These are phyloP conservation scores for Silurus meridionalis DNA, from an alignment of 2,113 vertebrate species.

Conservation along the genomic window DNA sequence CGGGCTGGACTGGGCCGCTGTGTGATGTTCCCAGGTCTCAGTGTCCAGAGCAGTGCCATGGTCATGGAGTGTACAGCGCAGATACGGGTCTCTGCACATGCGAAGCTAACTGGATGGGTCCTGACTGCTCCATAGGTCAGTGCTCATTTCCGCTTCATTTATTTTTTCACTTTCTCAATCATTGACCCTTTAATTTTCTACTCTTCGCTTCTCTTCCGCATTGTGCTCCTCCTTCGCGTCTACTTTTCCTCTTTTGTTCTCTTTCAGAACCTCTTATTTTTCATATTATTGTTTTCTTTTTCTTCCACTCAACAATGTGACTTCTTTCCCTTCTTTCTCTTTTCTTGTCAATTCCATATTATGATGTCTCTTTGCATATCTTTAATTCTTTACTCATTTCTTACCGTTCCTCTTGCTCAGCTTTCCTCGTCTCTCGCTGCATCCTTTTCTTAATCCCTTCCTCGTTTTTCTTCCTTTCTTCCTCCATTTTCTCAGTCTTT, in stretches of 20 bases:
- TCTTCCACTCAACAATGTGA: not conserved
- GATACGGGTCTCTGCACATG: conserved; percentile 86
- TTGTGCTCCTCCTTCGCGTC: no score
- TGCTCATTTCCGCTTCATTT: not conserved
- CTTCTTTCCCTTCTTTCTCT: not conserved
- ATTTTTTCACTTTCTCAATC: not conserved
- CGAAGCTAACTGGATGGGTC: conserved; percentile 88
- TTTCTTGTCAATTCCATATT: not conserved
- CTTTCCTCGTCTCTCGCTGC: no score
- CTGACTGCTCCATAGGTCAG: conserved; percentile 88
- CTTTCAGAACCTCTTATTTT: not conserved
- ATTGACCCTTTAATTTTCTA: not conserved
- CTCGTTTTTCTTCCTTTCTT: not conserved
- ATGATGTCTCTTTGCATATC: no score
- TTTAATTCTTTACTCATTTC: not conserved
- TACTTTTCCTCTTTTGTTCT: not conserved
- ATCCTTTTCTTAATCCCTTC: not conserved
- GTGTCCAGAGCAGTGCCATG: conserved; percentile 87
- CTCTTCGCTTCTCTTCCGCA: not conserved
- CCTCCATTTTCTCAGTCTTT: not conserved
- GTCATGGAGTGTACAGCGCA: conserved; percentile 80
- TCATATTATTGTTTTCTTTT: not conserved
- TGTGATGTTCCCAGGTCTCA: conserved; percentile 83
- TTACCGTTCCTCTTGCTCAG: not conserved
- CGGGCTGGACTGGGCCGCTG: conserved; percentile 80